These are phyloP conservation scores for Leucoraja erinaceus DNA, from an alignment of 2,113 vertebrate genomes.

Conservation along the genomic window DNA sequence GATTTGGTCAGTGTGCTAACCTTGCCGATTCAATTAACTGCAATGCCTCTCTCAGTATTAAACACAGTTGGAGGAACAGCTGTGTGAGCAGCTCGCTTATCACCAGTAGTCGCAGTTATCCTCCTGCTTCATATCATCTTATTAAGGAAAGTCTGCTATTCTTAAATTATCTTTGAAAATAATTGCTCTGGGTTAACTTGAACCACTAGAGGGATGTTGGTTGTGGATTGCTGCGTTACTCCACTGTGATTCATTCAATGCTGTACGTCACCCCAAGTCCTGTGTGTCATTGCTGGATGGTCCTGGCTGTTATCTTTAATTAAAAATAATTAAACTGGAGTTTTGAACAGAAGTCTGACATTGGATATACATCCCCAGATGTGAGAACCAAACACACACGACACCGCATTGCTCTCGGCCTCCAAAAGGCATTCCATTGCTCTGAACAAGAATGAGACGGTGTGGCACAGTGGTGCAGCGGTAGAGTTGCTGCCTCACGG, in stretches of 20 bases:
- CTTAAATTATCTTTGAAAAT: constrained; percentile 19
- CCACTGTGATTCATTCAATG: neutral
- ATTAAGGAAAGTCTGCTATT: neutral
- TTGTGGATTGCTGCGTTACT: constrained; percentile 7
- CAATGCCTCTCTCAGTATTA: neutral
- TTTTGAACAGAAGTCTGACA: neutral
- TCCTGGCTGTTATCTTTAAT: neutral
- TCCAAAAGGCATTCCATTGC: too few species aligned
- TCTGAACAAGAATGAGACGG: too few species aligned
- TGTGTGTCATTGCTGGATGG: neutral
- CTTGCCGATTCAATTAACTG: neutral
- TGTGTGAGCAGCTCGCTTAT: neutral
- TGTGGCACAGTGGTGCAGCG: too few species aligned
- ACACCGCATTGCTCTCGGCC: too few species aligned
- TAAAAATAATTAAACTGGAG: constrained; percentile 3
- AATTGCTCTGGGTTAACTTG: constrained; percentile 22
- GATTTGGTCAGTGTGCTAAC: neutral
- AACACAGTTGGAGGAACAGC: neutral
- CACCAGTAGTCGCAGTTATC: neutral
- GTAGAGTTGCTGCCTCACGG: too few species aligned
- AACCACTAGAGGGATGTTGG: constrained; percentile 8
- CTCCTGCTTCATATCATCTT: neutral
- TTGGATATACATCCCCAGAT: too few species aligned
- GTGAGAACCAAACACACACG: too few species aligned
- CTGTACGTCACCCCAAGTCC: neutral